Percentiles rank a stretch among this genome's conserved stretches.
These are phyloP conservation scores for Rachycentron canadum DNA, from an alignment of 2,797 vertebrate species.

Conservation along the genomic window DNA sequence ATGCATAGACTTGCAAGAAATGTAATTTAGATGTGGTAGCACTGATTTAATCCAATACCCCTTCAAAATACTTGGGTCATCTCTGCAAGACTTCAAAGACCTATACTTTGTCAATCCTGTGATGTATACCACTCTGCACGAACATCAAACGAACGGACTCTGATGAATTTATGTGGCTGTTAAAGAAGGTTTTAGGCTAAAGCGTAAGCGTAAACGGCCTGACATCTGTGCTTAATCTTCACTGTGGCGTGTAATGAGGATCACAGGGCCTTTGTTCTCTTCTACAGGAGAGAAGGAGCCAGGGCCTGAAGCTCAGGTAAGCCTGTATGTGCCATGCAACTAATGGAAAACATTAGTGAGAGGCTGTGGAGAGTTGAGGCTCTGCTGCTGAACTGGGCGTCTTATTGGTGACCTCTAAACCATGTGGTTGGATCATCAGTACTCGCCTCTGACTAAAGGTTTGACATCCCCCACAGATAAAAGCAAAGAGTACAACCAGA, in stretches of 20 bases:
- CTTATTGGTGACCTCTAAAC: constrained; percentile 41
- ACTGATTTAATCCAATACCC: constrained; percentile 42
- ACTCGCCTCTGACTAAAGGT: constrained; percentile 21
- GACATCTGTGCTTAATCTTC: constrained; percentile 85
- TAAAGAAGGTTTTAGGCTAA: constrained; percentile 76
- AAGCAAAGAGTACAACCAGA: constrained; percentile 9
- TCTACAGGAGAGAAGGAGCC: constrained; percentile 43
- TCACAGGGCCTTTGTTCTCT: constrained; percentile 82
- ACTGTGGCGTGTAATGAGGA: constrained; percentile 71
- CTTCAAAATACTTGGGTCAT: constrained; percentile 53
- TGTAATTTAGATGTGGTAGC: constrained; percentile 6
- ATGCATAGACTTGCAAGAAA: constrained; percentile 23
- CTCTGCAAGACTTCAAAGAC: constrained; percentile 71
- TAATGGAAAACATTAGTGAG: constrained; percentile 70
- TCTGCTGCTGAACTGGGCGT: constrained; percentile 37
- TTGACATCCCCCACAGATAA: constrained; percentile 37
- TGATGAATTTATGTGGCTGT: constrained; percentile 82
- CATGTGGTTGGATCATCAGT: constrained; percentile 42
- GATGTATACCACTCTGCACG: constrained; percentile 53
- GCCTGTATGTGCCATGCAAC: constrained; percentile 31
- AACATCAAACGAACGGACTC: constrained; percentile 80
- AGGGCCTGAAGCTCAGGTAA: constrained; percentile 71
- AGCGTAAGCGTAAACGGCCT: constrained; percentile 65
- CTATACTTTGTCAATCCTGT: constrained; percentile 49
- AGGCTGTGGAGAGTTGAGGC: constrained; percentile 19